Percentiles rank a stretch among this genome's conserved stretches.
Conservation (phyloP, 2,113 vertebrate genomes). For the Anguilla japonica region DNA sequence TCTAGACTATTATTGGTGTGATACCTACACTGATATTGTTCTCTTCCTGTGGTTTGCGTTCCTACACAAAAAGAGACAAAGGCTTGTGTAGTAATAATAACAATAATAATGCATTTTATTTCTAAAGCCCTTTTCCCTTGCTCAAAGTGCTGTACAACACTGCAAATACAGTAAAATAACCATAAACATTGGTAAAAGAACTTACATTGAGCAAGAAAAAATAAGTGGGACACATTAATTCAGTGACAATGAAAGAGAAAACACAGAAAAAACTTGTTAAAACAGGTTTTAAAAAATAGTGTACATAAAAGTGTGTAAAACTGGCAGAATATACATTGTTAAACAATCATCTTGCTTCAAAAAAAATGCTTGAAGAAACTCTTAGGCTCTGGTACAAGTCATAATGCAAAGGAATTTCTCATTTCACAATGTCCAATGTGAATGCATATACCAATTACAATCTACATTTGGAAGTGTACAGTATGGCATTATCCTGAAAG, state of each 20-base stretch:
- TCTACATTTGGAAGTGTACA: neutral
- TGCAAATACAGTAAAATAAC: too few relatives aligned
- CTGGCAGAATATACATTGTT: neutral
- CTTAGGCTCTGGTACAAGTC: neutral
- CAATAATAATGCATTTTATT: too few relatives aligned
- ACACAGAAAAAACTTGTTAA: too few relatives aligned
- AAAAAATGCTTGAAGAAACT: neutral
- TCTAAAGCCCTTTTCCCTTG: too few relatives aligned
- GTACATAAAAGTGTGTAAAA: too few relatives aligned
- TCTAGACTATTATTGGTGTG: neutral
- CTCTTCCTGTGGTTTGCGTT: neutral
- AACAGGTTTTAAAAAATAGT: too few relatives aligned
- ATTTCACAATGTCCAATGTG: neutral
- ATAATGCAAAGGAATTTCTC: neutral
- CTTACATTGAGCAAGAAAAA: too few relatives aligned
- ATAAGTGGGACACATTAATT: too few relatives aligned
- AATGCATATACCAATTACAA: neutral
- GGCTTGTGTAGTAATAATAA: neutral
- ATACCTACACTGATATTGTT: neutral
- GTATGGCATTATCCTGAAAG: neutral
- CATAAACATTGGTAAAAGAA: too few relatives aligned
- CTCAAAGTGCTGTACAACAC: too few relatives aligned
- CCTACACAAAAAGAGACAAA: neutral
- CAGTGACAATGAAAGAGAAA: too few relatives aligned
- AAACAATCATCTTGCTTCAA: neutral